These are phyloP conservation scores for Dasyornis broadbenti DNA, from an alignment of 2,113 vertebrate species.

Conservation along the genomic window DNA sequence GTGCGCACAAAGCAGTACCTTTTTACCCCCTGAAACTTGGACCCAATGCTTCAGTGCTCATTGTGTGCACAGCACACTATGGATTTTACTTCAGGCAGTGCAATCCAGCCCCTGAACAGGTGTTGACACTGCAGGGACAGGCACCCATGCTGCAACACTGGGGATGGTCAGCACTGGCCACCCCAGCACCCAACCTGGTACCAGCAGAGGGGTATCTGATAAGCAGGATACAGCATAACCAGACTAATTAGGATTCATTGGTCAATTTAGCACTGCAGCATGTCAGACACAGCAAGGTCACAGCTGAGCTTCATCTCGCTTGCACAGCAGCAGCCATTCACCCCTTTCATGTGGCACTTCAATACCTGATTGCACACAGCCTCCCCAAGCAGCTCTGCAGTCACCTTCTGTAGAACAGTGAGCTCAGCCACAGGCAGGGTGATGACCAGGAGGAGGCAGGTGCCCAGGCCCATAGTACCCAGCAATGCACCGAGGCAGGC, in stretches of 20 bases:
- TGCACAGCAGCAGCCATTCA: too few relatives aligned
- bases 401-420: background rate
- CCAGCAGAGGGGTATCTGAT: rapidly evolving
- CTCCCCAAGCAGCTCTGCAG: rapidly evolving
- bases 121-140: background rate
- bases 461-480: background rate
- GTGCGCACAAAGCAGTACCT: background rate
- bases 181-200: rapidly evolving
- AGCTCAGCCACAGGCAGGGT: rapidly evolving
- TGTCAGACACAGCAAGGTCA: rapidly evolving
- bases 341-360: rapidly evolving
- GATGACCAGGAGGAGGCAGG: too few relatives aligned
- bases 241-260: background rate
- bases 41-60: background rate
- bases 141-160: background rate
- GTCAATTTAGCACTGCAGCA: rapidly evolving
- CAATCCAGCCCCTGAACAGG: rapidly evolving
- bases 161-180: rapidly evolving
- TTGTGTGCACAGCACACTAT: rapidly evolving
- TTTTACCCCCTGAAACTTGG: background rate
- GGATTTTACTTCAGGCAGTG: background rate
- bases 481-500: background rate
- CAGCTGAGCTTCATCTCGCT: rapidly evolving
- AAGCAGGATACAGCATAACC: too few relatives aligned
- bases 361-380: rapidly evolving